Percentiles rank a stretch among this genome's conserved stretches.
Conservation (phyloP, 2,113 vertebrate species). For the Podarcis muralis region DNA sequence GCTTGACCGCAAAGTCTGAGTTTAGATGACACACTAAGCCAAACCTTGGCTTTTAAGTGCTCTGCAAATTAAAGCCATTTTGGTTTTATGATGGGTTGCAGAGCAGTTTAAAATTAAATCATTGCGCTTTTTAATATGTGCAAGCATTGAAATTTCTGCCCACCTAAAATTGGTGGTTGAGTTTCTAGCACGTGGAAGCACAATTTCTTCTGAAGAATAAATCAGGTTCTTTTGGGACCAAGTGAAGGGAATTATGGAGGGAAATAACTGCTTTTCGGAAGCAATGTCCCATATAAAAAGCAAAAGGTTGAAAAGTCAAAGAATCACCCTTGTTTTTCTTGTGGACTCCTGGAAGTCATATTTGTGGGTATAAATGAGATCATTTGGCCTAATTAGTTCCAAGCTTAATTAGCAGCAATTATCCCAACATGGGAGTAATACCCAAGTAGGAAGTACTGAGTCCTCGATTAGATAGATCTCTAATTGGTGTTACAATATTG, state of each 20-base stretch:
- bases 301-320: constrained; percentile 65
- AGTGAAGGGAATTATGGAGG: constrained; percentile 30
- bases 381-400: constrained; percentile 89
- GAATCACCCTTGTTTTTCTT: constrained; percentile 74
- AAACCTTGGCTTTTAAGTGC: too few species aligned
- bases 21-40: too few species aligned
- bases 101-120: background rate
- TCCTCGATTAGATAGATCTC: constrained; percentile 87
- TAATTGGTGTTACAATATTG: constrained; percentile 90
- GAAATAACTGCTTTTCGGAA: background rate
- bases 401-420: constrained; percentile 90
- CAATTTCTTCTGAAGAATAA: constrained; percentile 18
- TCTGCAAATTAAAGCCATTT: background rate
- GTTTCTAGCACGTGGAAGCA: background rate
- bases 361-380: constrained; percentile 88
- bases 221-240: constrained; percentile 24
- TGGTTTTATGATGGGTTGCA: background rate
- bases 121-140: background rate
- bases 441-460: constrained; percentile 84
- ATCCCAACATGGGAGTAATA: constrained; percentile 90
- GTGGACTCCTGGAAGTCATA: constrained; percentile 83
- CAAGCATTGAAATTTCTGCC: background rate
- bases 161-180: background rate
- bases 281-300: constrained; percentile 49
- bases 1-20: background rate